Conservation (phyloP, 2,113 vertebrate species). For the Cyanoramphus novaezelandiae region DNA sequence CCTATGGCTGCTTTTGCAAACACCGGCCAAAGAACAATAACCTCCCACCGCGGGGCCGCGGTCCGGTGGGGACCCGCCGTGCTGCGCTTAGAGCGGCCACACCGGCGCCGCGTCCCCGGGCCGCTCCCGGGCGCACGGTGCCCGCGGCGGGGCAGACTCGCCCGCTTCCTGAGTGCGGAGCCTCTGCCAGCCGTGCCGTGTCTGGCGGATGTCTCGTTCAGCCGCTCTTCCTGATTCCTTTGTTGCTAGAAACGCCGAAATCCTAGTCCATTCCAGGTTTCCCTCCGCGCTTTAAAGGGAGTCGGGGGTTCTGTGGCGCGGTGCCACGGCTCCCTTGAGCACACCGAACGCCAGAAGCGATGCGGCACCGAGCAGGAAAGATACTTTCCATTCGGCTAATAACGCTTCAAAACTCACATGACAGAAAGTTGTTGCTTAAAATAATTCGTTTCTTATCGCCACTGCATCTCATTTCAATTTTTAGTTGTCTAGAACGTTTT, state of each 20-base stretch:
- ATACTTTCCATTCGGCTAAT: neutral
- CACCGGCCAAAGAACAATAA: slow-evolving; percentile 35
- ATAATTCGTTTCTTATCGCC: neutral
- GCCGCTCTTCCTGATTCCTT: slow-evolving; percentile 45
- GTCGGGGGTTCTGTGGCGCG: slow-evolving; percentile 4
- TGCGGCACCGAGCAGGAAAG: neutral
- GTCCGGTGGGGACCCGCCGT: neutral
- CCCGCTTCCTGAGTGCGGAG: neutral
- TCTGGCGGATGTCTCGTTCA: slow-evolving; percentile 1
- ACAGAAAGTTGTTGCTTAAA: neutral
- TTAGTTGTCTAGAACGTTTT: neutral
- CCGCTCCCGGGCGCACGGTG: neutral
- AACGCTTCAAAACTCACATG: neutral
- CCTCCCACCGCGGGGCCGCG: neutral
- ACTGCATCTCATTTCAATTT: neutral
- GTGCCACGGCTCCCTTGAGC: slow-evolving; percentile 21
- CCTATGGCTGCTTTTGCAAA: slow-evolving; percentile 28
- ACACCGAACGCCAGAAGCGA: neutral
- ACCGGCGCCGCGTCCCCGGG: slow-evolving; percentile 5
- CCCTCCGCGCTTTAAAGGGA: slow-evolving; percentile 25
- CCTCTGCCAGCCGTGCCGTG: neutral
- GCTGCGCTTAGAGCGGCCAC: neutral
- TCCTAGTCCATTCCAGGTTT: neutral
- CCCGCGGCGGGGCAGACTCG: slow-evolving; percentile 34
- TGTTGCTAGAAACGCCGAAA: slow-evolving; percentile 40